Evolutionary conservation across 2,797 vertebrate genomes (phyloP).

Genomic region (Melanotaenia nigrans): DNA sequence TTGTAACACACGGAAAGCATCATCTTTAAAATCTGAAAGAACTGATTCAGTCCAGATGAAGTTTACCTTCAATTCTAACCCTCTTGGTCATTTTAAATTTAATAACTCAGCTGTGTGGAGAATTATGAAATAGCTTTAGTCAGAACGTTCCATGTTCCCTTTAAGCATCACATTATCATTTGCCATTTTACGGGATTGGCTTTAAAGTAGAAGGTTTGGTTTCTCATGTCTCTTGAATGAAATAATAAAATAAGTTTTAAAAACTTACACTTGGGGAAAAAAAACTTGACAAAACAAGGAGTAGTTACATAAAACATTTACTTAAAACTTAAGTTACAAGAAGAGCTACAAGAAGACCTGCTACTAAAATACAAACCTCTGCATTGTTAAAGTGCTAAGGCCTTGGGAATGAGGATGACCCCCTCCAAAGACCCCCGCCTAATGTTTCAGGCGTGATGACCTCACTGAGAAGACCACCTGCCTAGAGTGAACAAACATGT

Average conservation of each 20-base stretch:
- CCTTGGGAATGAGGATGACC: constrained; percentile 42
- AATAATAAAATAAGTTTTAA: neutral
- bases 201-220: neutral
- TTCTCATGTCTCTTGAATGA: neutral
- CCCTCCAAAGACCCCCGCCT: constrained; percentile 46
- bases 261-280: neutral
- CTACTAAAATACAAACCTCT: constrained; percentile 27
- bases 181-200: neutral
- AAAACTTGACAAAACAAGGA: neutral
- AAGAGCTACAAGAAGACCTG: constrained; percentile 7
- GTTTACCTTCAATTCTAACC: too few relatives aligned
- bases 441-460: constrained; percentile 69
- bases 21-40: neutral
- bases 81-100: too few relatives aligned
- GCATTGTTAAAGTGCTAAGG: constrained; percentile 46
- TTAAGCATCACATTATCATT: neutral
- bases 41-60: neutral
- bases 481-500: constrained; percentile 60
- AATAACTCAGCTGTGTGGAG: neutral
- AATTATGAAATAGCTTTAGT: too few relatives aligned
- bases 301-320: constrained; percentile 7
- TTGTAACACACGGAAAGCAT: too few relatives aligned
- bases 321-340: neutral
- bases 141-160: neutral
- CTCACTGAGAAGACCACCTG: constrained; percentile 76